These are phyloP conservation scores for Drosophila trapezifrons DNA, from an alignment of 1,140 invertebrate species.

Conservation along the genomic window DNA sequence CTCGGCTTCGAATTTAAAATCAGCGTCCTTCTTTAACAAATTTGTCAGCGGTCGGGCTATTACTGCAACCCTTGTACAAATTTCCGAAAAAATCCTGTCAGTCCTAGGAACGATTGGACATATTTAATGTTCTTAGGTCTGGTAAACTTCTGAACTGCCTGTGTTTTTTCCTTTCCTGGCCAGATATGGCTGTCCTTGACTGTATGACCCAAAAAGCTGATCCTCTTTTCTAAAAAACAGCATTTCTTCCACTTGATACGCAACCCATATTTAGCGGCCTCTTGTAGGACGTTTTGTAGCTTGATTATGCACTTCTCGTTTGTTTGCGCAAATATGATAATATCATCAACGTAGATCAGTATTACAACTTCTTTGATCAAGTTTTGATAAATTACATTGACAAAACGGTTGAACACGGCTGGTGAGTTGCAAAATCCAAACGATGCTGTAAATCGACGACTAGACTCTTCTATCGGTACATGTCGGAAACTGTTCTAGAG, in stretches of 20 bases:
- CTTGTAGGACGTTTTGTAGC: no score
- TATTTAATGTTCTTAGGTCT: no score
- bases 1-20: background rate
- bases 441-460: background rate
- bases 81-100: background rate
- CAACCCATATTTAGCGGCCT: no score
- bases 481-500: no score
- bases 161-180: no score
- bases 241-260: background rate
- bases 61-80: background rate
- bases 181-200: no score
- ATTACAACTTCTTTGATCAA: background rate
- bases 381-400: background rate
- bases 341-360: background rate
- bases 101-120: background rate
- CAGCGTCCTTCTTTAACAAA: no score
- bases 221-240: background rate
- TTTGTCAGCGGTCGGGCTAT: background rate
- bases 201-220: slow-evolving; percentile 1
- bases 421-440: background rate
- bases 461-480: no score
- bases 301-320: no score
- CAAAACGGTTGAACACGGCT: background rate
- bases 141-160: no score
- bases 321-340: no score